Evolutionary conservation across 2,113 vertebrate species (phyloP).

Genomic region (Dasyprocta punctata): DNA sequence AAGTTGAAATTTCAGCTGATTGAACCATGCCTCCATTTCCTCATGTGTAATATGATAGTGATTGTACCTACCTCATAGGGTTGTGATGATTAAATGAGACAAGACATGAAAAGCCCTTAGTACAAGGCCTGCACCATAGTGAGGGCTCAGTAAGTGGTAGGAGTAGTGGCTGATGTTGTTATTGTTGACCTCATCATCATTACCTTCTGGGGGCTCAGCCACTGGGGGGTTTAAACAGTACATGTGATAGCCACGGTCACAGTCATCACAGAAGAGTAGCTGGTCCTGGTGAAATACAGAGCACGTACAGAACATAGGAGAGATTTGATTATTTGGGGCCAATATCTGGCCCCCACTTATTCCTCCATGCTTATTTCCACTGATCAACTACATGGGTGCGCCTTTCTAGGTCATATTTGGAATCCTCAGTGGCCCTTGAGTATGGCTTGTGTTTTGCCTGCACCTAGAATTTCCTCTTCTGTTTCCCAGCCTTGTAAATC

Average conservation of each 20-base stretch:
- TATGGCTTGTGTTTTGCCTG: neutral
- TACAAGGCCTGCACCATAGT: neutral
- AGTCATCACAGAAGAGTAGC: conserved; percentile 99
- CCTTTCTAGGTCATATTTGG: neutral
- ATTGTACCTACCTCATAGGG: neutral
- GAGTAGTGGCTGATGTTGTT: neutral
- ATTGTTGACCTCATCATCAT: conserved; percentile 58
- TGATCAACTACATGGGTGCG: neutral
- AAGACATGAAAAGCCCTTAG: conserved; percentile 26
- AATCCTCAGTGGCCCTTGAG: neutral
- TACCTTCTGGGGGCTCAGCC: conserved; percentile 98
- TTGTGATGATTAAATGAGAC: conserved; percentile 22
- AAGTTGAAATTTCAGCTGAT: neutral
- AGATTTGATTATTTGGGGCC: neutral
- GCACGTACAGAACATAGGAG: neutral
- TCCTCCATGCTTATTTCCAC: neutral
- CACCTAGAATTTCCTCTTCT: neutral
- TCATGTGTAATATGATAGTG: neutral
- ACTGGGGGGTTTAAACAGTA: conserved; percentile 98
- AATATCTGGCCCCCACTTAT: neutral
- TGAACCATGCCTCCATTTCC: conserved; percentile 8
- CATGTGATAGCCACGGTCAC: conserved; percentile 99
- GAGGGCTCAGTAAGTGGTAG: neutral
- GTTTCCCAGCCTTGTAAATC: neutral
- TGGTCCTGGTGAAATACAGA: conserved; percentile 90